Percentiles rank a stretch among this genome's conserved stretches.
Evolutionary conservation across 1,140 invertebrate species (phyloP).

Genomic region (Rhagoletis pomonella): DNA sequence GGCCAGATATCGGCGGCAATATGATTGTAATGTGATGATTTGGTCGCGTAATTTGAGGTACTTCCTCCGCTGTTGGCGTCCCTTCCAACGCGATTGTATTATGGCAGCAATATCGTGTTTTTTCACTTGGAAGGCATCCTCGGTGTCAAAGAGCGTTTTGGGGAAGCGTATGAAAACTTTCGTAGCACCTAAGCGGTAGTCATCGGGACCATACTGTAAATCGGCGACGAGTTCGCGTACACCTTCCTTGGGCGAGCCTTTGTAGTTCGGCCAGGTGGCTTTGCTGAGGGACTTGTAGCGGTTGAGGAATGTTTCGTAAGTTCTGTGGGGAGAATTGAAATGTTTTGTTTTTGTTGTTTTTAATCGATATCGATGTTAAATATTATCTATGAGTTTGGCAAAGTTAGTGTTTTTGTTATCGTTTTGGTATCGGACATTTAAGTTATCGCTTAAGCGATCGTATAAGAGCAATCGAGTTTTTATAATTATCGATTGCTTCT

Average conservation of each 20-base stretch:
- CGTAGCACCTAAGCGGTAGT: constrained; percentile 92
- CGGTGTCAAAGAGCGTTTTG: constrained; percentile 90
- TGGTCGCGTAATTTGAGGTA: constrained; percentile 81
- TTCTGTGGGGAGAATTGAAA: constrained; percentile 71
- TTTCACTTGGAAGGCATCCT: constrained; percentile 90
- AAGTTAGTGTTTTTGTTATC: too few species aligned
- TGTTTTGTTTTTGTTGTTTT: too few species aligned
- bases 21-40: constrained; percentile 84
- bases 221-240: constrained; percentile 84
- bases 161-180: constrained; percentile 95
- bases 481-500: too few species aligned
- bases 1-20: constrained; percentile 83
- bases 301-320: constrained; percentile 88
- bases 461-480: too few species aligned
- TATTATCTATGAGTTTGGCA: too few species aligned
- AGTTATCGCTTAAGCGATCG: too few species aligned
- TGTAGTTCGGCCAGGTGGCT: constrained; percentile 90
- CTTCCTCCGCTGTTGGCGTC: constrained; percentile 80
- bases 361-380: too few species aligned
- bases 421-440: too few species aligned
- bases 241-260: constrained; percentile 83
- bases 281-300: constrained; percentile 89
- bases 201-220: constrained; percentile 81
- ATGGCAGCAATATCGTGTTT: constrained; percentile 90
- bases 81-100: constrained; percentile 88